phyloP scores from a whole-genome alignment of 2,113 vertebrate genomes.

The Chionomys nivalis region DNA sequence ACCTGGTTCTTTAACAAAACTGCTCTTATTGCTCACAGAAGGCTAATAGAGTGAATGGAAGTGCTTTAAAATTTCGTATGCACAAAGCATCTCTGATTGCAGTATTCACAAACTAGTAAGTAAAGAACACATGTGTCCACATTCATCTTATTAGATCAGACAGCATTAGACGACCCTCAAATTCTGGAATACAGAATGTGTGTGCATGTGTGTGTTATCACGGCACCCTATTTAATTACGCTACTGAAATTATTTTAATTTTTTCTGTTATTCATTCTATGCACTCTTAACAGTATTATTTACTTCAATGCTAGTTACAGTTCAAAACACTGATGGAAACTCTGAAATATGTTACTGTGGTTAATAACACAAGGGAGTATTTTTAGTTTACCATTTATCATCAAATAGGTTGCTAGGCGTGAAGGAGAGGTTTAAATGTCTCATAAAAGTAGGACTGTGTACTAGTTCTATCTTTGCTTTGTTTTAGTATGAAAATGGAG shows the following conservation, averaged over 20 bases:
- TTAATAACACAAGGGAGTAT: conserved; percentile 22
- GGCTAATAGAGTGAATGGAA: neutral
- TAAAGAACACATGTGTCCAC: conserved; percentile 53
- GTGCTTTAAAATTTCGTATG: neutral
- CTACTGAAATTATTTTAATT: conserved; percentile 57
- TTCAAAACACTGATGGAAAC: conserved; percentile 1
- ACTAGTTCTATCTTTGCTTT: conserved; percentile 54
- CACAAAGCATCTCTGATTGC: neutral
- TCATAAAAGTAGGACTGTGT: conserved; percentile 63
- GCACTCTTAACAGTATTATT: neutral
- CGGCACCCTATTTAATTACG: neutral
- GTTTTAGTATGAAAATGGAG: conserved; percentile 65
- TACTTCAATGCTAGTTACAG: conserved; percentile 45
- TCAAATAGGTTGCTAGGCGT: conserved; percentile 61
- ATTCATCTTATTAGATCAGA: neutral
- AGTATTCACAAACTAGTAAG: neutral
- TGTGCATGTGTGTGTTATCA: neutral
- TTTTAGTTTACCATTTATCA: neutral
- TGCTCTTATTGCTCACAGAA: neutral
- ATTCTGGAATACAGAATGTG: conserved; percentile 65
- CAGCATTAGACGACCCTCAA: conserved; percentile 60
- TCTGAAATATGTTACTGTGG: neutral
- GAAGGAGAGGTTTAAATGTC: conserved; percentile 43
- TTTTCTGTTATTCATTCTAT: conserved; percentile 46
- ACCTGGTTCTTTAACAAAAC: conserved; percentile 4